Conservation (phyloP, 2,113 vertebrate genomes). For the pig (Sus scrofa) region DNA sequence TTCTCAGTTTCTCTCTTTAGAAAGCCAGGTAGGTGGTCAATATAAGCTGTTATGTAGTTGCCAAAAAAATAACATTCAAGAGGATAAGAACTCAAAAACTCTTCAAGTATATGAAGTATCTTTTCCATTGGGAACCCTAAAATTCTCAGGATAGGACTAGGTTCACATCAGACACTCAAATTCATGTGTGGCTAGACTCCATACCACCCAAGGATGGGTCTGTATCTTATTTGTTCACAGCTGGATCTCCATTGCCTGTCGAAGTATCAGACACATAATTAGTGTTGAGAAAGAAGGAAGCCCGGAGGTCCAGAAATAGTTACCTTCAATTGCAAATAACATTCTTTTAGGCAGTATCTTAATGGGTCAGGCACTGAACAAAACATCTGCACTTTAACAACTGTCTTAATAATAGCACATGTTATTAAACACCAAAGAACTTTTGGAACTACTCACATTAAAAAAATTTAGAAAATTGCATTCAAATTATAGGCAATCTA, state of each 20-base stretch:
- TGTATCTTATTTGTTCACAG: conserved; percentile 22
- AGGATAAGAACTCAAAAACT: conserved; percentile 3
- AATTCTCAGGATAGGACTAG: conserved; percentile 1
- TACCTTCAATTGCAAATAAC: conserved; percentile 11
- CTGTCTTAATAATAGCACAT: conserved; percentile 77
- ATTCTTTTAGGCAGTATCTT: conserved; percentile 27
- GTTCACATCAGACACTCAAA: background rate
- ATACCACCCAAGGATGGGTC: background rate
- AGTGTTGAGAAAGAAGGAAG: conserved; percentile 1
- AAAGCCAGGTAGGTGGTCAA: background rate
- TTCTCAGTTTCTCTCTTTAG: conserved; percentile 13
- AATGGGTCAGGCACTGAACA: conserved; percentile 66
- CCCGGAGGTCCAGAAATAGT: background rate
- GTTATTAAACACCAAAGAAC: conserved; percentile 81
- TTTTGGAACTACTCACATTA: conserved; percentile 77
- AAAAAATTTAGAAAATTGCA: conserved; percentile 81
- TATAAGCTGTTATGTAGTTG: background rate
- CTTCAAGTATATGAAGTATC: background rate
- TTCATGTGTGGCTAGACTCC: background rate
- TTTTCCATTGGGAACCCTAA: conserved; percentile 39
- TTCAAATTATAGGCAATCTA: conserved; percentile 82
- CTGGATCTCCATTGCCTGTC: background rate
- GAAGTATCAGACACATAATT: conserved; percentile 13
- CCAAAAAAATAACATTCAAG: conserved; percentile 8
- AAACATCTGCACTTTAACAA: conserved; percentile 72